phyloP scores from a whole-genome alignment of 2,113 vertebrate species.

The Rhinogobius similis region DNA sequence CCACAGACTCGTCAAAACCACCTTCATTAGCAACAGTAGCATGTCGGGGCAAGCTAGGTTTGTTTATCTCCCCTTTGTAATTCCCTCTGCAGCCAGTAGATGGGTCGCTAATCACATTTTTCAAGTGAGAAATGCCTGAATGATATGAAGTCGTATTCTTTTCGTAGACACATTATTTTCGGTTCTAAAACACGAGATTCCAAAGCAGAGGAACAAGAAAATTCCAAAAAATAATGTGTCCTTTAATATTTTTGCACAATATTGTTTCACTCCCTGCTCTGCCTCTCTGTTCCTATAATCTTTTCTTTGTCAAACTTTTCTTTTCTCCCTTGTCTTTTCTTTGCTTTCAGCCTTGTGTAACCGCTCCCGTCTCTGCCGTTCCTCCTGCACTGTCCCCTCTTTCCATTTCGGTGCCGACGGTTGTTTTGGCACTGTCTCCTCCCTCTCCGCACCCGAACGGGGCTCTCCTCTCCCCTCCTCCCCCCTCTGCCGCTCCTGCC shows the following conservation, averaged over 20 bases:
- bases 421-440: slow-evolving; percentile 51
- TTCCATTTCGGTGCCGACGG: slow-evolving; percentile 55
- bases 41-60: no score
- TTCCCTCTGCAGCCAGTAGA: no score
- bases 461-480: slow-evolving; percentile 55
- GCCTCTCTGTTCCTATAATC: neutral
- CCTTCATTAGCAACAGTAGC: no score
- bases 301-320: slow-evolving; percentile 15
- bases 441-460: slow-evolving; percentile 56
- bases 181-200: no score
- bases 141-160: no score
- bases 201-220: no score
- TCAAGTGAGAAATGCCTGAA: no score
- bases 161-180: no score
- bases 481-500: slow-evolving; percentile 70
- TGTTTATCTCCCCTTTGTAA: no score
- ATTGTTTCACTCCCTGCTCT: slow-evolving; percentile 59
- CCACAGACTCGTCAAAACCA: no score
- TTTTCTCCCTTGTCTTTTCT: slow-evolving; percentile 18
- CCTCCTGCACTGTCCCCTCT: slow-evolving; percentile 46
- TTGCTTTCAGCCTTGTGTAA: slow-evolving; percentile 56
- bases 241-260: slow-evolving; percentile 24
- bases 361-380: slow-evolving; percentile 39
- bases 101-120: no score
- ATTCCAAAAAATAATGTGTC: neutral